Evolutionary conservation across 2,888 invertebrate species (phyloP).

Genomic region (Lamproptera curius): DNA sequence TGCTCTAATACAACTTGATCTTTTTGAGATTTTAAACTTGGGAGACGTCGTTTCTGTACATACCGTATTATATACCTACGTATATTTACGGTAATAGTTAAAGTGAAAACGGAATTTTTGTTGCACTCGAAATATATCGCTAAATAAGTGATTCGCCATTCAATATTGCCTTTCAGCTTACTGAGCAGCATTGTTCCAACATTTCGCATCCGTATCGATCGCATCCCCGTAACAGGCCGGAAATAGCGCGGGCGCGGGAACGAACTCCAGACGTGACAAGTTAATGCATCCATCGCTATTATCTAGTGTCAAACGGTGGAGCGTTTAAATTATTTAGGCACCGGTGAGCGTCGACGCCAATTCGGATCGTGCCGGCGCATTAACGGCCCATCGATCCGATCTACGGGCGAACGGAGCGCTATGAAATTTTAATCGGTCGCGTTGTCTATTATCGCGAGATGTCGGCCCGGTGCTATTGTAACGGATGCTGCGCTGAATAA

Average conservation of each 20-base stretch:
- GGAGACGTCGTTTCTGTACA: no score
- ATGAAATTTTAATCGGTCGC: slow-evolving; percentile 75
- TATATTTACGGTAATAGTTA: no score
- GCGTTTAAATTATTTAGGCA: slow-evolving; percentile 24
- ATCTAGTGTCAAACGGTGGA: not conserved
- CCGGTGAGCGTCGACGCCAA: slow-evolving; percentile 45
- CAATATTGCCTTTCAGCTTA: slow-evolving; percentile 32
- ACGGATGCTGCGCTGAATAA: slow-evolving; percentile 33
- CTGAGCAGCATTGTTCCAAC: not conserved
- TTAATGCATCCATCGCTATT: not conserved
- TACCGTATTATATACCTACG: no score
- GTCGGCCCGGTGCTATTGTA: slow-evolving; percentile 59
- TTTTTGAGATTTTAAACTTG: slow-evolving; percentile 40
- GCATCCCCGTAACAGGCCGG: not conserved
- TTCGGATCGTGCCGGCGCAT: slow-evolving; percentile 53
- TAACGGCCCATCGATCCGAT: slow-evolving; percentile 64
- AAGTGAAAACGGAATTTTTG: no score
- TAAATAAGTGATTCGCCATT: slow-evolving; percentile 44
- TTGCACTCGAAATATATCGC: no score
- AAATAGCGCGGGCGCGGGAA: not conserved
- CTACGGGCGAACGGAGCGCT: slow-evolving; percentile 64
- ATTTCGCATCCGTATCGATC: not conserved
- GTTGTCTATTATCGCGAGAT: slow-evolving; percentile 57
- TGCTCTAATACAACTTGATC: slow-evolving; percentile 38
- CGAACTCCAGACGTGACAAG: not conserved